Evolutionary conservation across 1,140 invertebrate species (phyloP).

Genomic region (Palaemon carinicauda): DNA sequence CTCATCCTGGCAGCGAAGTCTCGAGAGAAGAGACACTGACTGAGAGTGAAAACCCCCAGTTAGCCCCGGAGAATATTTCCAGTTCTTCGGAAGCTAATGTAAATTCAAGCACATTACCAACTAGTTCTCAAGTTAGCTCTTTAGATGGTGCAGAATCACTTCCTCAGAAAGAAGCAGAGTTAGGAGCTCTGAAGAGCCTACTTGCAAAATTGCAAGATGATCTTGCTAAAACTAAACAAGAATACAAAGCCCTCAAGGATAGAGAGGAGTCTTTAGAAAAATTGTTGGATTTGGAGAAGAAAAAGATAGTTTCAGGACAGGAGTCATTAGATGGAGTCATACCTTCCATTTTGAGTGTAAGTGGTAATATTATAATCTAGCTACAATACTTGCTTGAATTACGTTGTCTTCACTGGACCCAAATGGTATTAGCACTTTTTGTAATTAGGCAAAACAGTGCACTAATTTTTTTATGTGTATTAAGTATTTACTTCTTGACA

Average conservation of each 20-base stretch:
- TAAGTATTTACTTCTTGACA: too few relatives aligned
- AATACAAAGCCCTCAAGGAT: constrained; percentile 13
- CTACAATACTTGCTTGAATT: background rate
- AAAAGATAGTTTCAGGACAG: background rate
- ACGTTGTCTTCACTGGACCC: too few relatives aligned
- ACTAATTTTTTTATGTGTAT: too few relatives aligned
- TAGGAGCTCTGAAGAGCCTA: constrained; percentile 1
- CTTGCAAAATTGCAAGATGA: constrained; percentile 7
- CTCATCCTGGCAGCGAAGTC: background rate
- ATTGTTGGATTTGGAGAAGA: background rate
- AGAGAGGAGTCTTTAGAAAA: background rate
- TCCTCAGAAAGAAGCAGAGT: background rate
- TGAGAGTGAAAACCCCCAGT: background rate
- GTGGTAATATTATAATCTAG: too few relatives aligned
- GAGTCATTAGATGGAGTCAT: background rate
- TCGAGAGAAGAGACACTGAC: background rate
- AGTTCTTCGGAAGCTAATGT: background rate
- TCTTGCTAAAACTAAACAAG: background rate
- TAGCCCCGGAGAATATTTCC: background rate
- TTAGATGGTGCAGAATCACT: background rate
- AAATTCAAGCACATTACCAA: too few relatives aligned
- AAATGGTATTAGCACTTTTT: too few relatives aligned
- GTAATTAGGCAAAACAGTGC: too few relatives aligned
- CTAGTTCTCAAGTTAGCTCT: background rate
- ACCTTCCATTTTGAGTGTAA: too few relatives aligned